Base-by-base conservation (phyloP, 2,113 vertebrate species). In the Mus pahari region DNA sequence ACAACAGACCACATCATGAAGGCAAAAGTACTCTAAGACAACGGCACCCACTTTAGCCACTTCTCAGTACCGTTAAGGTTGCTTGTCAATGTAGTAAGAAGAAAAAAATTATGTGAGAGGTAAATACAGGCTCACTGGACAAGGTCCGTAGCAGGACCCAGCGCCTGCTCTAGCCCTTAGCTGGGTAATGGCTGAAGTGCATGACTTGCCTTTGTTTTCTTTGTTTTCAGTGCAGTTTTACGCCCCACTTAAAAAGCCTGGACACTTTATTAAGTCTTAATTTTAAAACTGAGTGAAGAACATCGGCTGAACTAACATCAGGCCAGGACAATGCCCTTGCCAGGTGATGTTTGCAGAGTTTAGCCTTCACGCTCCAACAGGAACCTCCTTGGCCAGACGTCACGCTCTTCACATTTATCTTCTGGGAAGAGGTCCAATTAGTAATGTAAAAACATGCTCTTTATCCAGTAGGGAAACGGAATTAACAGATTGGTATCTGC, bases 131-230 rank as follows among this genome's bases (percentile, higher is more conserved):
- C 99, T 99, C 99, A 98, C 99, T 99, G 99, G 99, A 99, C 99
- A 99, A 99, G 99, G 99, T 99, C 99, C 99, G 99, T 99, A 99
- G 99, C 97, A 99, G 99, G 99, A 99, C 99, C 99, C 99, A 99
- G 99, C 99, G 98, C 98, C 99, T 98, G 99, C 99, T 99, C 97
- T 3, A 98, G 98, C 99, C 99, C 99, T 99, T 33, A 99, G 99
- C 22, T 58, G n/a, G 53, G 53, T 5, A 39, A 26, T 60, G 36
- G 26, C 6, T 26, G 11, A 42, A 9, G 55, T 2, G 3, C 55
- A 17, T 42, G 13, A 4, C 5, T 16, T 2, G 55, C 24, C 24
- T 42, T 62, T 16, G 36, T 26, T 83, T 24, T 39, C 77, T 19
- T 13, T 16, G 82, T 60, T 58, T 91, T 50, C 39, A 70, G 42